Conservation (phyloP, 2,113 vertebrate genomes). For the Proteles cristata region DNA sequence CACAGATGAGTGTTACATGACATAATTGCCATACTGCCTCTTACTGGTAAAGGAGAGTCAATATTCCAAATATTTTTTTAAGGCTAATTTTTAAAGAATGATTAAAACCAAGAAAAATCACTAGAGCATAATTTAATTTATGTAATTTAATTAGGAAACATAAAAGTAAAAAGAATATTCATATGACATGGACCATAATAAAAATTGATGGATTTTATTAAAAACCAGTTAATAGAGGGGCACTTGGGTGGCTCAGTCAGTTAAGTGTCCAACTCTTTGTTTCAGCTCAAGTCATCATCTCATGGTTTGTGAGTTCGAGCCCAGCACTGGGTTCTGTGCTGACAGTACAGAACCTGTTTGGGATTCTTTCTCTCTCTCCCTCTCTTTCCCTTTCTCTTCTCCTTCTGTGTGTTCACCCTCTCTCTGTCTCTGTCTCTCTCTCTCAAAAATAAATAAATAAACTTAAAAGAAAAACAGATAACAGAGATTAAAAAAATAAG, state of each 20-base stretch:
- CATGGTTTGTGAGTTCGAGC: too few relatives aligned
- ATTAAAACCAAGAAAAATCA: slow-evolving; percentile 26
- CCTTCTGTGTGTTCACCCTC: too few relatives aligned
- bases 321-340: too few relatives aligned
- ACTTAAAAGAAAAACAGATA: neutral
- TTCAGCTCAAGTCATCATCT: too few relatives aligned
- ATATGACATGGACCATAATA: neutral
- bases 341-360: too few relatives aligned
- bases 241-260: too few relatives aligned
- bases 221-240: neutral
- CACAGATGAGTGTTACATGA: neutral
- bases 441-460: too few relatives aligned
- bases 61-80: neutral
- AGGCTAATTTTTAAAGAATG: neutral
- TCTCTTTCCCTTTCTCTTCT: too few relatives aligned
- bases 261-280: too few relatives aligned
- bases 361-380: too few relatives aligned
- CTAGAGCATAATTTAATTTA: neutral
- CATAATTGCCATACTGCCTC: neutral
- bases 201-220: neutral
- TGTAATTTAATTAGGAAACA: slow-evolving; percentile 39
- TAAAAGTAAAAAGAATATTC: slow-evolving; percentile 50
- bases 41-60: neutral
- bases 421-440: too few relatives aligned
- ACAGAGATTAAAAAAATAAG: neutral